Percentiles rank a stretch among this genome's conserved stretches.
Conservation (phyloP, 2,888 invertebrate genomes). For the Barypeithes pellucidus region DNA sequence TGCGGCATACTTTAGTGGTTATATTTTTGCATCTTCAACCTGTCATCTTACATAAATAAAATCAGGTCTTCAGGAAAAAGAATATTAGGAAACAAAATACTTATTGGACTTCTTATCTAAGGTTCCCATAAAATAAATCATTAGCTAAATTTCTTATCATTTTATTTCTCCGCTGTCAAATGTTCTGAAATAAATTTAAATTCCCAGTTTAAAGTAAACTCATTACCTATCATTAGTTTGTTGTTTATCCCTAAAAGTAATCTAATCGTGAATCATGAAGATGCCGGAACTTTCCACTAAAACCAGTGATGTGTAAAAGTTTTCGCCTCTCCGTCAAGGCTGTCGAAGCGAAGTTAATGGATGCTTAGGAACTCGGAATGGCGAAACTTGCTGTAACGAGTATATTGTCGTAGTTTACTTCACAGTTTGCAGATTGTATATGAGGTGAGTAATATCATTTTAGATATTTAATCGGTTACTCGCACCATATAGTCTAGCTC, state of each 20-base stretch:
- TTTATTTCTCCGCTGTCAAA: too few relatives aligned
- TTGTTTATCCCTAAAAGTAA: slow-evolving; percentile 31
- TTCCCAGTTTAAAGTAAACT: not conserved
- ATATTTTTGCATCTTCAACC: too few relatives aligned
- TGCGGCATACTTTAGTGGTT: too few relatives aligned
- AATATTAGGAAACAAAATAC: too few relatives aligned
- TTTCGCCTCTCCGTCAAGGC: slow-evolving; percentile 38
- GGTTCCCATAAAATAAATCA: too few relatives aligned
- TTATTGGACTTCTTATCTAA: too few relatives aligned
- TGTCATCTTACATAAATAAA: too few relatives aligned
- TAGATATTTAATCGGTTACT: slow-evolving; percentile 15
- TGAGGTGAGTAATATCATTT: slow-evolving; percentile 36
- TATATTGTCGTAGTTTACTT: slow-evolving; percentile 40
- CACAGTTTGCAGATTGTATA: slow-evolving; percentile 39
- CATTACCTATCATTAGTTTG: slow-evolving; percentile 12
- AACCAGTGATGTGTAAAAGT: slow-evolving; percentile 45
- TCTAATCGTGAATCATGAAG: slow-evolving; percentile 30
- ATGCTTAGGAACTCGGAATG: slow-evolving; percentile 46
- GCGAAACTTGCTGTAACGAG: slow-evolving; percentile 46
- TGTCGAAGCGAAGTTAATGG: slow-evolving; percentile 50
- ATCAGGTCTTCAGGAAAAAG: too few relatives aligned
- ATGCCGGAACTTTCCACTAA: slow-evolving; percentile 34
- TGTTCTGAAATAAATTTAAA: slow-evolving; percentile 9
- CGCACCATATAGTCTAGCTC: not conserved
- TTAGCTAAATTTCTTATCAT: too few relatives aligned